Evolutionary conservation across 2,113 vertebrate genomes (phyloP), one percentile per base, ranked within the genome.

Genomic region (Dicentrarchus labrax): DNA sequence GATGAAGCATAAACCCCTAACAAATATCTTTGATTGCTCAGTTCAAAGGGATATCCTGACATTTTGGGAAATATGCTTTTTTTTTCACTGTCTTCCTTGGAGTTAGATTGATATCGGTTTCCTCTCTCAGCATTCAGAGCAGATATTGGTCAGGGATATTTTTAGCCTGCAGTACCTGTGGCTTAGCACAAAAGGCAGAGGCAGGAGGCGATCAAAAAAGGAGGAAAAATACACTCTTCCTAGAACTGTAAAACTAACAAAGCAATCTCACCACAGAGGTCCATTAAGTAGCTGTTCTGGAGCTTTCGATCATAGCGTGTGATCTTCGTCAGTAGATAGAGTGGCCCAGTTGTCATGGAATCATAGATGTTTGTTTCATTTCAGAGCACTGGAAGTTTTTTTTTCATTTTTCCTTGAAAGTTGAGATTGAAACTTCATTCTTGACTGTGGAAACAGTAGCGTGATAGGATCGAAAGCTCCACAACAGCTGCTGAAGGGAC

Each of bases 1-100:
- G 43, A 84, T 72, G 78, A 88, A 75, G 51, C 65, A 30, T 53
- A 43, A 77, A 83, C 75, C 43, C 22, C 53, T 2, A 8, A n/a
- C 16, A 82, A 69, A 77, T 77, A 47, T 67, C 84, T 87, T 80
- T 88, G 72, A 86, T 83, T 88, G 68, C 66, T 86, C 43, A 53
- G 65, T 87, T 86, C 67, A 74, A 76, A 87, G 50, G 50, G 65
- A 82, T 81, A 65, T 56, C 76, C 71, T 87, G 61, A 76, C 84
- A 83, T 87, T 86, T 89, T 56, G 36, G 10, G 56, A 81, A 79
- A 62, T 8, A 68, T 61, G n/a, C 21, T 50, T 70, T 74, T 75
- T 57, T 41, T 82, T 70, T 56, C 11, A 0, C 67, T 64, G 19
- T 61, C 75, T 76, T 74, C 38, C 21, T 36, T 45, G 70, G 61